Conservation (phyloP, 2,113 vertebrate species). For the Petrocephalus zakoni region DNA sequence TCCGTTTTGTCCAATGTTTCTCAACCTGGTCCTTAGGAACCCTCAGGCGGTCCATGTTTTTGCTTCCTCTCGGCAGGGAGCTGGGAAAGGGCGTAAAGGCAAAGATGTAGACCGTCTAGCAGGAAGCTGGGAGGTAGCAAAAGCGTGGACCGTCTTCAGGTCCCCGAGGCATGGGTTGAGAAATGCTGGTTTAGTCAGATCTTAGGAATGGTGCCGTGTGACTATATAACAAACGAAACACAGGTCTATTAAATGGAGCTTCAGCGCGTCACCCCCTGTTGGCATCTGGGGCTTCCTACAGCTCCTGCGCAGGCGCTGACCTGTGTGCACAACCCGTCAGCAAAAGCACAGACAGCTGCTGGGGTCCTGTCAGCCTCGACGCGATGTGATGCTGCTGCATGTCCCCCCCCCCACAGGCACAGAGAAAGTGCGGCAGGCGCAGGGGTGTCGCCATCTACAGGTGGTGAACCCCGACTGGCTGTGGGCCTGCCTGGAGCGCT, state of each 20-base stretch:
- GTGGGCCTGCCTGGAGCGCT: conserved; percentile 94
- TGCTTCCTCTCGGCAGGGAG: background rate
- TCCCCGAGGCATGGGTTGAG: background rate
- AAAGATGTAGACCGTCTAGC: background rate
- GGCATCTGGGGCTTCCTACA: background rate
- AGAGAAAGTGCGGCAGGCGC: conserved; percentile 90
- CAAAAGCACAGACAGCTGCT: background rate
- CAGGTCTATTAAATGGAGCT: background rate
- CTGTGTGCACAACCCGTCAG: background rate
- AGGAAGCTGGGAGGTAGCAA: background rate
- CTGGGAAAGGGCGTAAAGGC: background rate
- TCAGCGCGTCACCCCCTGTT: background rate
- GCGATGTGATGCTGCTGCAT: background rate
- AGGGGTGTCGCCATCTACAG: conserved; percentile 76
- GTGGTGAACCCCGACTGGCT: conserved; percentile 95
- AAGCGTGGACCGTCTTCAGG: background rate
- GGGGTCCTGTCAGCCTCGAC: background rate
- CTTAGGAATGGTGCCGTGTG: background rate
- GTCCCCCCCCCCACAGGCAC: conserved; percentile 65
- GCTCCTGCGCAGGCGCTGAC: background rate
- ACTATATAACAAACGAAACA: background rate
- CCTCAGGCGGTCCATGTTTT: too few relatives aligned
- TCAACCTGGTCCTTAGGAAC: background rate
- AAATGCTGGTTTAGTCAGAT: background rate
- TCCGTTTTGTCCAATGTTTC: background rate